These are phyloP conservation scores for Drosophila villosipedis DNA, from an alignment of 2,888 invertebrate genomes.

Conservation along the genomic window DNA sequence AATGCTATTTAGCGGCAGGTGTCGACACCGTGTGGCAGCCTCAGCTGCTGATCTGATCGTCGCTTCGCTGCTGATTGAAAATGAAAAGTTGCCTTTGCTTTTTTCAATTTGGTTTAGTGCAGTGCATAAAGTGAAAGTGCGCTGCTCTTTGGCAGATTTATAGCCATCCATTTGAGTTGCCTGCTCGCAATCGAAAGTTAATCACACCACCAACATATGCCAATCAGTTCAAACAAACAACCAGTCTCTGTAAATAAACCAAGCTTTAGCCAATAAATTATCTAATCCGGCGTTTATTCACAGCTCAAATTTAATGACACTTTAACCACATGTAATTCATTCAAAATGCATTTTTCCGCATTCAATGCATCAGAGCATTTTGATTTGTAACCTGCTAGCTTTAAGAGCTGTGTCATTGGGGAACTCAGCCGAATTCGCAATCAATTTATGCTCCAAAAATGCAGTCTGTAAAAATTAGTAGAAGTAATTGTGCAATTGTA, in stretches of 20 bases:
- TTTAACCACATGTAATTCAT: constrained; percentile 22
- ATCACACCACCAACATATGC: constrained; percentile 61
- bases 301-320: constrained; percentile 18
- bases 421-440: background rate
- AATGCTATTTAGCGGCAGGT: constrained; percentile 55
- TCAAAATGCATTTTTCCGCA: background rate
- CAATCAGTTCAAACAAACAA: constrained; percentile 44
- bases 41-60: constrained; percentile 55
- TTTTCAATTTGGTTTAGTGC: constrained; percentile 33
- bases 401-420: background rate
- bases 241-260: background rate
- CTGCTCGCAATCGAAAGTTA: constrained; percentile 48
- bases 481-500: background rate
- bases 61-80: constrained; percentile 62
- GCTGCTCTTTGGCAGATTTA: constrained; percentile 52
- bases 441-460: background rate
- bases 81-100: constrained; percentile 55
- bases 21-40: constrained; percentile 44
- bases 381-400: background rate
- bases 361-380: background rate
- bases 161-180: constrained; percentile 44
- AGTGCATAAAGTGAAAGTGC: constrained; percentile 65
- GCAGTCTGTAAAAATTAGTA: fast-evolving
- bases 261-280: constrained; percentile 31
- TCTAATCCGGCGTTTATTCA: constrained; percentile 1